A percentile compares a stretch with the other conserved stretches of the same genome.
phyloP scores from a whole-genome alignment of 2,888 invertebrate genomes.

The Incurvaria masculella region DNA sequence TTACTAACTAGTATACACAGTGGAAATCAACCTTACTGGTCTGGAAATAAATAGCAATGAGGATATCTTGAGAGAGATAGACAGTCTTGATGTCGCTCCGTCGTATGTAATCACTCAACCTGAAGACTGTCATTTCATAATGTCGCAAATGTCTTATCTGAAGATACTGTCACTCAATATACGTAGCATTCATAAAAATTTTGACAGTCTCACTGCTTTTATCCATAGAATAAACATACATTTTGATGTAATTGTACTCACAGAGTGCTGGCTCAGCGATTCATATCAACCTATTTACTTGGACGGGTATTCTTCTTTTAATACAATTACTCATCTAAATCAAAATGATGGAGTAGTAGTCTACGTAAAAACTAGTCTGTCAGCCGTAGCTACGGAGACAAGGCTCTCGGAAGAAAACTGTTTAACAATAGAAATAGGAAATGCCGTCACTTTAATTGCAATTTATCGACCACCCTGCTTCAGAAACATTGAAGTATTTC shows the following conservation, averaged over 20 bases:
- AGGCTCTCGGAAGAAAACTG: background rate
- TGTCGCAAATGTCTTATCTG: background rate
- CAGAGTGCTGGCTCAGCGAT: constrained; percentile 3
- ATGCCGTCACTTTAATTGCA: background rate
- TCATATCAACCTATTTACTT: background rate
- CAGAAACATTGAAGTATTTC: background rate
- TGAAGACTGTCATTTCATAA: too few species aligned
- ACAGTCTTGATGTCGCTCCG: too few species aligned
- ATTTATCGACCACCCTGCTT: constrained; percentile 5
- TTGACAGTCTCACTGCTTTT: background rate
- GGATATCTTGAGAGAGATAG: too few species aligned
- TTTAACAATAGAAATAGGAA: constrained; percentile 1
- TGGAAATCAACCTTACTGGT: too few species aligned
- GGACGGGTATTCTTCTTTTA: background rate
- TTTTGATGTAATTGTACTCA: too few species aligned
- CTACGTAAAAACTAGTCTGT: background rate
- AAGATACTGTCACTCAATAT: constrained; percentile 1
- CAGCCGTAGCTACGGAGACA: background rate
- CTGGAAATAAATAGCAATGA: too few species aligned
- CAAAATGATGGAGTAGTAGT: constrained; percentile 1
- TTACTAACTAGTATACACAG: too few species aligned
- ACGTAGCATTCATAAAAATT: constrained; percentile 1
- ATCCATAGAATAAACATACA: background rate
- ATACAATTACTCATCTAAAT: background rate
- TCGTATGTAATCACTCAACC: too few species aligned